Evolutionary conservation across 2,888 invertebrate genomes (phyloP), one percentile per base, ranked within the genome.

Genomic region (Patella depressa): DNA sequence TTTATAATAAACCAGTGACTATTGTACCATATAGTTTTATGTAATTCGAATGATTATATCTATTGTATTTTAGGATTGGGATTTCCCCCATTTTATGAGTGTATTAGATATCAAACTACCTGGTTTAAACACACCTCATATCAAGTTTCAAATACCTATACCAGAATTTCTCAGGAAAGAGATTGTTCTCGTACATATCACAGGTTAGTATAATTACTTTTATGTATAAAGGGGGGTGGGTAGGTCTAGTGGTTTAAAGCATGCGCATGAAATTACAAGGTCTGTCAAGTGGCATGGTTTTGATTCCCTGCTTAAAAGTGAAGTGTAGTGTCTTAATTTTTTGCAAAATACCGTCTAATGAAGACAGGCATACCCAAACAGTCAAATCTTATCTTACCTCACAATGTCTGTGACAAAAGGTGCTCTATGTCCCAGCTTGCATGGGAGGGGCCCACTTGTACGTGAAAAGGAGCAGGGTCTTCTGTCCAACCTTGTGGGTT

Each of bases 81-180:
- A 93, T 86, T 93, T 93, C 81, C 93, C 93, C 17, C 92, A 93
- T 87, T 93, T 93, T 85, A 91, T 92, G 71, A 92, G 92, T 81
- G 92, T 92, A 55, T 90, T 93, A 74, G 93, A 93, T 86, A 92
- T 93, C 79, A 93, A 93, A 84, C 87, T 93, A 74, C 93, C 93
- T 53, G 93, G 93, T 73, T 83, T 93, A 80, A 91, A 91, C 82
- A 88, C 88, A 14, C 88, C 90, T 53, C 89, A 91, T 77, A 89
- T 91, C 77, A 84, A 87, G 73, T 89, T 91, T 79, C 83, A 88
- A 45, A 85, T 91, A 17, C 90, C 90, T 70, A 80, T 82, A 59
- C 83, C 85, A 83, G 91, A 90, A 79, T 91, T 89, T 80, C 88
- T 92, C 34, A 90, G 91, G 81, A 82, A 80, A 65, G 89, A 90